These are phyloP conservation scores for Macrophya alboannulata DNA, from an alignment of 2,888 invertebrate species.

Conservation along the genomic window DNA sequence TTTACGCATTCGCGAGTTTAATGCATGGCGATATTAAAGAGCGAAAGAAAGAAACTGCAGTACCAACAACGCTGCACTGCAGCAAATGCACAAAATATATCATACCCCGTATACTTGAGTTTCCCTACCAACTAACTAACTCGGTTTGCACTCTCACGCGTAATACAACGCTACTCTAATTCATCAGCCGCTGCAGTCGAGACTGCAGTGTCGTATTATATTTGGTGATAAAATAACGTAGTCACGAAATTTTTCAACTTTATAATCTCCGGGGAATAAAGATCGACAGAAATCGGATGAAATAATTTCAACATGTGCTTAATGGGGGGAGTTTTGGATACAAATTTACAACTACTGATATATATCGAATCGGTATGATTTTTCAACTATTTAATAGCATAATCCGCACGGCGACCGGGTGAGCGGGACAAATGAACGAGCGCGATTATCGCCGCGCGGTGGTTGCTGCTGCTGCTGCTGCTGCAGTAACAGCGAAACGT, in stretches of 20 bases:
- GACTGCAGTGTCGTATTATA: background rate
- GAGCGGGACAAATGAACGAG: conserved; percentile 6
- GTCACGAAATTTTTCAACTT: background rate
- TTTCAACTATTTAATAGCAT: background rate
- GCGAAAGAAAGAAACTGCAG: background rate
- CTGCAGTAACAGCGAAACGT: conserved; percentile 30
- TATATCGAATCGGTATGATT: background rate
- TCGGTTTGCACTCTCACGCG: background rate
- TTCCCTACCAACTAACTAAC: background rate
- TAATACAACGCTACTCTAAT: conserved; percentile 1
- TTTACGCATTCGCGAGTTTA: conserved; percentile 5
- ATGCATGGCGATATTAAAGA: background rate
- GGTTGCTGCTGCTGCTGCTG: background rate
- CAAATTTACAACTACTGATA: background rate
- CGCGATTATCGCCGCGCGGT: conserved; percentile 6
- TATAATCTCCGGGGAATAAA: background rate
- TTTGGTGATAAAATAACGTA: background rate
- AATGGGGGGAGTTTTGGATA: background rate
- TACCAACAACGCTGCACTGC: background rate
- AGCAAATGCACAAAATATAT: background rate
- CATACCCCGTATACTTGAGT: background rate
- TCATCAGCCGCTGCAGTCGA: background rate
- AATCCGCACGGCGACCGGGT: background rate
- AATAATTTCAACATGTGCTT: background rate
- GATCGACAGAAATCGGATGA: background rate